Conservation (phyloP, 92 coral and sea anemone species). For the Siderastrea radians region DNA sequence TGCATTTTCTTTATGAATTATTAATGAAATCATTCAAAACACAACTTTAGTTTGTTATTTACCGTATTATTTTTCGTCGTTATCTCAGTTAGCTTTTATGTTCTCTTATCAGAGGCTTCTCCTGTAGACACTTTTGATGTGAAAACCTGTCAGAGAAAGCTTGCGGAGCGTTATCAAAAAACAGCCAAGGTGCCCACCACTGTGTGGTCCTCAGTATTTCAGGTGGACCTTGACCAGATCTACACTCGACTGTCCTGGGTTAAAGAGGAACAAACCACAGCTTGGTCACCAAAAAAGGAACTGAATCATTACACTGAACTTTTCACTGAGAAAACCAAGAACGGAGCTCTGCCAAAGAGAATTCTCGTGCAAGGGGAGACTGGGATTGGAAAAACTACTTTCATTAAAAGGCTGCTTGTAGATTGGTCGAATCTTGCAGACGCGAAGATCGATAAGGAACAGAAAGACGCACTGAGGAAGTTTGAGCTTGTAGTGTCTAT, state of each 20-base stretch:
- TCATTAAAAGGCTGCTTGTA: slow-evolving; percentile 15
- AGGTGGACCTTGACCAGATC: neutral
- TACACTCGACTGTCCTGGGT: too few relatives aligned
- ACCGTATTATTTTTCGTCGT: too few relatives aligned
- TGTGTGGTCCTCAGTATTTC: slow-evolving; percentile 2
- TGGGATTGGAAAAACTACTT: slow-evolving; percentile 45
- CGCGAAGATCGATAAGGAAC: neutral
- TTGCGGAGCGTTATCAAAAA: slow-evolving; percentile 13
- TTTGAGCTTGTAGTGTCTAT: slow-evolving; percentile 30
- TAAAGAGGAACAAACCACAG: too few relatives aligned
- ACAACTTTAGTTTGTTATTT: too few relatives aligned
- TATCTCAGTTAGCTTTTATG: too few relatives aligned
- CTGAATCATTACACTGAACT: too few relatives aligned
- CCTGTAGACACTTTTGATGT: neutral
- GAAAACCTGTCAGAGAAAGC: slow-evolving; percentile 1
- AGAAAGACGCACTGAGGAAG: neutral
- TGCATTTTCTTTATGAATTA: too few relatives aligned
- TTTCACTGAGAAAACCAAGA: neutral
- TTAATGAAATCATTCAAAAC: too few relatives aligned
- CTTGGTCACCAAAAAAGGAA: neutral
- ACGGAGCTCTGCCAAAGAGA: neutral
- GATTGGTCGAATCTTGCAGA: slow-evolving; percentile 19
- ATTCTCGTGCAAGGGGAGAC: slow-evolving; percentile 41
- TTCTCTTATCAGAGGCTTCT: neutral
- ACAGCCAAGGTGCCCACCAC: slow-evolving; percentile 28